Conservation (phyloP, 2,797 vertebrate genomes). For the Gymnopithys bicolor region DNA sequence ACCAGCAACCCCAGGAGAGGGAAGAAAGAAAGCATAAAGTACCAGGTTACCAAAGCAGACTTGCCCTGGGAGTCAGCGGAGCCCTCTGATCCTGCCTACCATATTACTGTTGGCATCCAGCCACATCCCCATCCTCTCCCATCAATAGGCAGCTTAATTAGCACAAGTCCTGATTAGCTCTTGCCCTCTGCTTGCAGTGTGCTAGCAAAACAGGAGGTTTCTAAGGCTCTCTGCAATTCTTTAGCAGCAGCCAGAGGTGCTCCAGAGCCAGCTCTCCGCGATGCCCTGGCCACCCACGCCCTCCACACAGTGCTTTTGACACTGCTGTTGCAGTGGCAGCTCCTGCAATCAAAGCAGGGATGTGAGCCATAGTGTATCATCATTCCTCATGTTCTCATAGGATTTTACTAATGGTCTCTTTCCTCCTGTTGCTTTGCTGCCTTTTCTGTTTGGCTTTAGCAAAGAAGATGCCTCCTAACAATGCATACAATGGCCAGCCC, state of each 20-base stretch:
- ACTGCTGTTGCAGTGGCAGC: background rate
- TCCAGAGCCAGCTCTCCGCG: background rate
- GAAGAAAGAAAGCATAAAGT: background rate
- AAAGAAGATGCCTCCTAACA: slow-evolving; percentile 25
- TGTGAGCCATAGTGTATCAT: background rate
- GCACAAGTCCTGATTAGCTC: slow-evolving; percentile 25
- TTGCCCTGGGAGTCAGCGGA: background rate
- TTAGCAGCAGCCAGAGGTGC: background rate
- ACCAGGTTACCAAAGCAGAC: background rate
- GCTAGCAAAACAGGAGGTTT: slow-evolving; percentile 28
- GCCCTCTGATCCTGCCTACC: slow-evolving; percentile 7
- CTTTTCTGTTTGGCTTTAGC: slow-evolving; percentile 18
- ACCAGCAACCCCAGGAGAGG: background rate
- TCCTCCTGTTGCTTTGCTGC: background rate
- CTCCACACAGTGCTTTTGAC: fast-evolving
- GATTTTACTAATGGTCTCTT: background rate
- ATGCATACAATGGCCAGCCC: background rate
- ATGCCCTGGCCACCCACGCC: background rate
- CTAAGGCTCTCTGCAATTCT: background rate
- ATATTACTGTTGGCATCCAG: slow-evolving; percentile 21
- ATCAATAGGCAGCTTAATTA: slow-evolving; percentile 39
- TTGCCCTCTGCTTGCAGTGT: background rate
- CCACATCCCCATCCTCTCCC: slow-evolving; percentile 59
- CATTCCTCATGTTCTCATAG: background rate
- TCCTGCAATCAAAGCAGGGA: background rate